Base-by-base conservation (phyloP, 2,888 invertebrate genomes). In the Fissipunctia ypsillon region DNA sequence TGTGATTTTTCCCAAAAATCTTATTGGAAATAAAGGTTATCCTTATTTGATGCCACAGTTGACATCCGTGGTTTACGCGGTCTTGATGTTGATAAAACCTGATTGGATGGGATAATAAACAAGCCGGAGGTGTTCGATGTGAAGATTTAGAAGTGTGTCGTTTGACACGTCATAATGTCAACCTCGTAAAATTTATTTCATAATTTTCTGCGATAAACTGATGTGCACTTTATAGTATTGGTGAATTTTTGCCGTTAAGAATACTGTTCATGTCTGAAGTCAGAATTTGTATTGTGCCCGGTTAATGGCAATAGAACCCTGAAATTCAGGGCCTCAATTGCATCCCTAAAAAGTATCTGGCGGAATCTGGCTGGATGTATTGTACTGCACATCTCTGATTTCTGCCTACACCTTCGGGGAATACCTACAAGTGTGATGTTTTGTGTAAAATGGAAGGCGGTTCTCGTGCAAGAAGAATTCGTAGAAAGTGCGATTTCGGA, bases 51-150 rank as follows among this genome's bases (percentile, higher is more conserved):
- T 54, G 38, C 16, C 31, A 12, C 7, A 38, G 12, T n/a, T n/a
- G n/a, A n/a, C n/a, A 12, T 64, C 48, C 31, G 48, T 31, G 48
- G 22, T 68, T 31, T 38, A 45, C 5, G 54, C n/a, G 43, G 64
- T 64, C 10, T 45, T 43, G 9, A 38, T 65, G 50, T 69, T 66
- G 19, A 45, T 56, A n/a, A 48, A 72, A 48, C 14, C 16, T 69
- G 61, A 81, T 77, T 64, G 52, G 14, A 68, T 60, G 7, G 31
- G 54, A 59, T 54, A 57, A 56, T 50, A 75, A 35, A 45, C 19
- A 68, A 65, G 45, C 56, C 14, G 2, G 22, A 68, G 35, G 22
- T 76, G 22, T 25, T 9, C n/a, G 41, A 52, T 25, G 52, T 73
- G 38, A 50, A 52, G 14, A n/a, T 50, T 63, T 28, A 50, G 14